These are phyloP conservation scores for Drosophila pseudoobscura DNA, from an alignment of 1,140 invertebrate genomes.

Conservation along the genomic window DNA sequence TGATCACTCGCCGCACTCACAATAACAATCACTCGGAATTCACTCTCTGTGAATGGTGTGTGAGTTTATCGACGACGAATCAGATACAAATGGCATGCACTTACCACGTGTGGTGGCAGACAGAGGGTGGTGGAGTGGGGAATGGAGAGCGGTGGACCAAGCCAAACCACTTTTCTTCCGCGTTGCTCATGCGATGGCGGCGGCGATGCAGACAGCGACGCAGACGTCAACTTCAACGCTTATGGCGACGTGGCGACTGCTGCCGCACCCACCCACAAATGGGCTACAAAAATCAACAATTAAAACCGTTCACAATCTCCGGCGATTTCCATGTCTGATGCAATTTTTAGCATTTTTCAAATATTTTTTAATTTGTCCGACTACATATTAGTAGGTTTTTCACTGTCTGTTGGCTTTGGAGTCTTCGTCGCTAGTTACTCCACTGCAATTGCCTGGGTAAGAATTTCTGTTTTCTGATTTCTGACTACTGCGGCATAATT, in stretches of 20 bases:
- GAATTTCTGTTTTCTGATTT: slow-evolving; percentile 23
- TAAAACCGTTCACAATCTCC: slow-evolving; percentile 72
- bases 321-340: slow-evolving; percentile 50
- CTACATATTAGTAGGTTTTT: slow-evolving; percentile 57
- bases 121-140: slow-evolving; percentile 6
- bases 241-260: slow-evolving; percentile 9
- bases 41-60: slow-evolving; percentile 14
- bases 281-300: slow-evolving; percentile 71
- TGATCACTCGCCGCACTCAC: slow-evolving; percentile 28
- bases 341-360: slow-evolving; percentile 75
- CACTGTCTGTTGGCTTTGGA: background rate
- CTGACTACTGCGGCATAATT: slow-evolving; percentile 53
- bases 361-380: slow-evolving; percentile 63
- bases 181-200: slow-evolving; percentile 69
- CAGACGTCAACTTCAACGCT: background rate
- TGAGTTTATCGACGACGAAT: slow-evolving; percentile 44
- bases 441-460: slow-evolving; percentile 14
- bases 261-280: slow-evolving; percentile 74
- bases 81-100: slow-evolving; percentile 67
- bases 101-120: slow-evolving; percentile 29
- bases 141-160: slow-evolving; percentile 27
- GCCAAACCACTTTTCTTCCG: slow-evolving; percentile 77
- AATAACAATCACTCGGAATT: slow-evolving; percentile 16
- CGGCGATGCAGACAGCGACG: slow-evolving; percentile 23
- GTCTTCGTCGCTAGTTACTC: too few relatives aligned